Evolutionary conservation across 2,797 vertebrate genomes (phyloP), one percentile per base, ranked within the genome.

Genomic region (Adelosebastes latens): DNA sequence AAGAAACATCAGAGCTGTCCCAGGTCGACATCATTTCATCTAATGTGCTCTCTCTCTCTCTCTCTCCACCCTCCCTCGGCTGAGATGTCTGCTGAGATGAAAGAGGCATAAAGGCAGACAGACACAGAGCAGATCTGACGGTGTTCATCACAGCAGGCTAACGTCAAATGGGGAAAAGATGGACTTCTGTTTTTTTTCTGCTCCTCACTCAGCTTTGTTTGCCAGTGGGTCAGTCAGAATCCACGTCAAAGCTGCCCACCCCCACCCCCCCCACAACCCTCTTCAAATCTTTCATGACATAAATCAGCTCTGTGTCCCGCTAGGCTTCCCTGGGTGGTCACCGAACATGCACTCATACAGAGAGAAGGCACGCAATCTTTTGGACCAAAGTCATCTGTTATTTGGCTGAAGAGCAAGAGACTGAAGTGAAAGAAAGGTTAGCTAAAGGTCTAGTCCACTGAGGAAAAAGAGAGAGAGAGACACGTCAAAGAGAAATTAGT

Each of bases 21-120:
- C 64, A 60, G 69, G 68, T 88, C 16, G 56, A 86, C 81, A 80
- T 78, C 63, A 76, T 88, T 90, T 86, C 72, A 75, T 90, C 71
- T 89, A 56, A 36, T 80, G 49, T 75, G 29, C n/a, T 39, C 62
- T 39, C 34, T 16, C 13, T n/a, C 63, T 24, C 20, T 66, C 64
- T 74, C 24, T 73, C 71, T 69, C n/a, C 56, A 3, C 46, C 84
- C 66, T 69, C 59, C 59, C 27, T 69, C 60, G 24, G 34, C 74
- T n/a, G 63, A 85, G 85, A 90, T 71, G 86, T 90, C 85, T 80
- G 72, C 64, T 27, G 31, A 83, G 81, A 94, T 92, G 81, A 92
- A 89, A 89, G 89, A 65, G 34, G 64, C 84, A 77, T 75, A 80
- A 46, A 29, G 66, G 63, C 71, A 72, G 73, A 63, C 73, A 81